Evolutionary conservation across 2,797 vertebrate genomes (phyloP), one percentile per base, ranked within the genome.

Genomic region (Poecilia wingei): DNA sequence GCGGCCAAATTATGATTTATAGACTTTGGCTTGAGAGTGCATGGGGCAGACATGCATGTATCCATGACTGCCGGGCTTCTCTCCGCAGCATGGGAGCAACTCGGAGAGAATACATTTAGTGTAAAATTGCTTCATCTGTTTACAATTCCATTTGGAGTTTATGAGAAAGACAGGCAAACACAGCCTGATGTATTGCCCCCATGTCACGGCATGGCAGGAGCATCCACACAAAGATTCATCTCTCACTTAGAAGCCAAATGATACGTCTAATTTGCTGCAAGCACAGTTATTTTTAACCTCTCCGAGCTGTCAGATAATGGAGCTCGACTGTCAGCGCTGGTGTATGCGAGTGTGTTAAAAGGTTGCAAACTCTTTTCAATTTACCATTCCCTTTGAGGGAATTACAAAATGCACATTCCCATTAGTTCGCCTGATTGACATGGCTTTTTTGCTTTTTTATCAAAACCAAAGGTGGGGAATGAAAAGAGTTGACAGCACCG

Each of bases 191-290:
- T 94, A 96, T 94, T 91, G 94, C 91, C 92, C 93, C 86, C 20
- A 81, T 95, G 95, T 95, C 94, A 95, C 82, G 92, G 91, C 92
- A 75, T 94, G 94, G 94, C 95, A 94, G 94, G 91, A 94, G 92
- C 95, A 95, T 95, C 94, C 95, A 94, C 94, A 95, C 93, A 95
- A 93, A 95, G 94, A 95, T 94, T 95, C 95, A 96, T 96, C 95
- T 96, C 95, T 96, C 94, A 95, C 95, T 96, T 95, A 95, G 95
- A 95, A 95, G 95, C 94, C 94, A 95, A 96, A 96, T 95, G 94
- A 96, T 96, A 95, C 93, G 92, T 96, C 95, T 96, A 96, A 96
- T 96, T 96, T 95, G 94, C 94, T 93, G 94, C 90, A 77, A 96
- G 95, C 93, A 89, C 85, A 89, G 95, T 95, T 96, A 96, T 96